Conservation (phyloP, 2,797 vertebrate species). For the Pangasius krempfi region DNA sequence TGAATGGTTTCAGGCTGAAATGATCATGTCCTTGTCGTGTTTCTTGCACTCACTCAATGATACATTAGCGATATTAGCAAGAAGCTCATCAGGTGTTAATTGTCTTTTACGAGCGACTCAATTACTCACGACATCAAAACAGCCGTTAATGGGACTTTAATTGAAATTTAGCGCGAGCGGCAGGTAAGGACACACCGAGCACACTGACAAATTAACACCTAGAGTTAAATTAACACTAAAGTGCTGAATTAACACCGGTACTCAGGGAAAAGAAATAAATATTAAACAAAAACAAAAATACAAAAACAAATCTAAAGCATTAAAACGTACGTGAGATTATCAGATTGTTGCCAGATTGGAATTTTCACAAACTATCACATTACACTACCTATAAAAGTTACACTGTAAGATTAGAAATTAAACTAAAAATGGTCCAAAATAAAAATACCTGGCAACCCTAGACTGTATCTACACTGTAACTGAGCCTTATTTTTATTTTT, state of each 20-base stretch:
- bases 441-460: neutral
- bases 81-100: constrained; percentile 41
- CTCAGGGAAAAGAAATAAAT: no score
- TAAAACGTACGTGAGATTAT: neutral
- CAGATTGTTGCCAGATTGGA: neutral
- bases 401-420: neutral
- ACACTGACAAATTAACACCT: neutral
- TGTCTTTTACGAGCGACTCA: constrained; percentile 15
- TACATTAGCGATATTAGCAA: constrained; percentile 43
- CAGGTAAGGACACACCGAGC: neutral
- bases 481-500: neutral
- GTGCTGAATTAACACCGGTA: neutral
- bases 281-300: no score
- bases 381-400: neutral
- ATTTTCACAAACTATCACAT: neutral
- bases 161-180: neutral
- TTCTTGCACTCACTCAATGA: constrained; percentile 28
- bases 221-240: neutral
- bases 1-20: constrained; percentile 7
- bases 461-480: neutral
- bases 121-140: constrained; percentile 23
- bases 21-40: constrained; percentile 42
- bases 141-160: neutral
- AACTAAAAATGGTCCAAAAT: neutral
- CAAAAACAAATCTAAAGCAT: neutral